Evolutionary conservation across 2,888 invertebrate genomes (phyloP).

Genomic region (Litoditis marina): DNA sequence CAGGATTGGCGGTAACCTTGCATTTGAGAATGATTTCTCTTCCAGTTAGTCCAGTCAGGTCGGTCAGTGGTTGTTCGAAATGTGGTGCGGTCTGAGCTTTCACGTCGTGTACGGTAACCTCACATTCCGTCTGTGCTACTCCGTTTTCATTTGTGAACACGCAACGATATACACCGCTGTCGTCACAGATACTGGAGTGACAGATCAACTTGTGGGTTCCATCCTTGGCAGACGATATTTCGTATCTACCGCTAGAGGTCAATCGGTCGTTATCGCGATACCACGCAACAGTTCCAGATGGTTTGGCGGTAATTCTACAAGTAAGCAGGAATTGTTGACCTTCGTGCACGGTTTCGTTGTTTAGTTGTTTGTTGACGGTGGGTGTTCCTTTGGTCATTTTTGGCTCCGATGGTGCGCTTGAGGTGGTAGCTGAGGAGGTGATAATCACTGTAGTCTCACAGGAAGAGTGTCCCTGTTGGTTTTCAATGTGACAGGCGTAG

Average conservation of each 20-base stretch:
- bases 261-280: constrained; percentile 34
- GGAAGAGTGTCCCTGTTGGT: constrained; percentile 61
- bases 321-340: constrained; percentile 46
- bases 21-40: constrained; percentile 59
- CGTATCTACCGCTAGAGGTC: constrained; percentile 39
- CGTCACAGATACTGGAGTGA: constrained; percentile 37
- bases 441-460: constrained; percentile 27
- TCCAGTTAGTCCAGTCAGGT: constrained; percentile 41
- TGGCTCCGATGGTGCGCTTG: constrained; percentile 1
- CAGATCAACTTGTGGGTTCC: constrained; percentile 31
- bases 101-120: constrained; percentile 39
- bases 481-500: constrained; percentile 63
- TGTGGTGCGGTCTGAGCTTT: constrained; percentile 33
- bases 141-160: constrained; percentile 60
- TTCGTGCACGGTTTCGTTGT: constrained; percentile 45
- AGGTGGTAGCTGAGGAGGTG: constrained; percentile 16
- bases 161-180: constrained; percentile 62
- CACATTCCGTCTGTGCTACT: constrained; percentile 32
- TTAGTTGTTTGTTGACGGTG: constrained; percentile 30
- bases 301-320: constrained; percentile 32
- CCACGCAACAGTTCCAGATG: constrained; percentile 29
- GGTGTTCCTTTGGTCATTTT: constrained; percentile 24
- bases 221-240: constrained; percentile 24
- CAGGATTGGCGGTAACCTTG: constrained; percentile 62
- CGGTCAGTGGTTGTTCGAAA: constrained; percentile 29